Conservation (phyloP, 64 coral and sea anemone genomes). For the Pocillopora verrucosa region DNA sequence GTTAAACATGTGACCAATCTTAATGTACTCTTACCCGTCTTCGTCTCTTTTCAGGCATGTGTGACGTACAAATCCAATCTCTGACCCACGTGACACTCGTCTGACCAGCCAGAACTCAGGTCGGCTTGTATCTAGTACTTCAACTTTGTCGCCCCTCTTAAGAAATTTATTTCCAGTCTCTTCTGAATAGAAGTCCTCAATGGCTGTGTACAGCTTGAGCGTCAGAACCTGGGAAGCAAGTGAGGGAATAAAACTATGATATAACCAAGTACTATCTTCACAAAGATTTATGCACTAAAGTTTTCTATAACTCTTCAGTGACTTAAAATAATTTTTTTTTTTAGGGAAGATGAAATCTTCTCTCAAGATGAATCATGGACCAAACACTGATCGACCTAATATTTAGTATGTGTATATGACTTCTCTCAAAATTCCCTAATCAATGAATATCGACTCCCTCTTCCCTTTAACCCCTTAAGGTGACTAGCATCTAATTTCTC, state of each 20-base stretch:
- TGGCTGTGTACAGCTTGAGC: slow-evolving; percentile 74
- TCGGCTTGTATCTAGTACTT: slow-evolving; percentile 91
- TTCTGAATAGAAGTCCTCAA: slow-evolving; percentile 82
- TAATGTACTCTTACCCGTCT: slow-evolving; percentile 32
- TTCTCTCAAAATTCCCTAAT: too few relatives aligned
- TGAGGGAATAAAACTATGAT: background rate
- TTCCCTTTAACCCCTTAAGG: too few relatives aligned
- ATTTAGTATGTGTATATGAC: too few relatives aligned
- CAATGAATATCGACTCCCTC: too few relatives aligned
- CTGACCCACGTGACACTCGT: slow-evolving; percentile 89
- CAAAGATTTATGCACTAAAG: too few relatives aligned
- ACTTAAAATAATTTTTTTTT: too few relatives aligned
- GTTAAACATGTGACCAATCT: background rate
- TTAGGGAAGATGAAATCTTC: too few relatives aligned
- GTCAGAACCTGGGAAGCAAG: slow-evolving; percentile 53
- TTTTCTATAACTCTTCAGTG: too few relatives aligned
- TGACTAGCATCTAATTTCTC: too few relatives aligned
- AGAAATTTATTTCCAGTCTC: slow-evolving; percentile 96
- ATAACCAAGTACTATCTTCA: background rate
- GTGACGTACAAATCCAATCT: slow-evolving; percentile 87
- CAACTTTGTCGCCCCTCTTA: slow-evolving; percentile 81
- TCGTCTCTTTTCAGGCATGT: slow-evolving; percentile 67
- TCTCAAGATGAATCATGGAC: too few relatives aligned
- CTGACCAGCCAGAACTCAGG: slow-evolving; percentile 95
- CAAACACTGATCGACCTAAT: too few relatives aligned